Evolutionary conservation across 1,140 invertebrate species (phyloP), one percentile per base, ranked within the genome.

Genomic region (Drosophila carrolli): DNA sequence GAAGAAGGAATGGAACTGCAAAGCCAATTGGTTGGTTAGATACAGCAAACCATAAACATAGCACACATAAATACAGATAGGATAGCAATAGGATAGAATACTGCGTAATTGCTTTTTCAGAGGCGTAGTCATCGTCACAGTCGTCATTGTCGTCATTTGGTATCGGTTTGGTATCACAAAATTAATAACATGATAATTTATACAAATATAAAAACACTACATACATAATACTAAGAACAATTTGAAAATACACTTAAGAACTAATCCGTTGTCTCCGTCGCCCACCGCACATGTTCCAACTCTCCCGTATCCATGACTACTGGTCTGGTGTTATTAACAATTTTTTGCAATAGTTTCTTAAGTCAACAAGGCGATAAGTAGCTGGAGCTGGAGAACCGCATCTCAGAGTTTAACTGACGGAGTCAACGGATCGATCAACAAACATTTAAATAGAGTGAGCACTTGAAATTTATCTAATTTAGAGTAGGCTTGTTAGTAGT

Each of bases 41-140:
- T 48, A 58, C 59, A 79, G 84, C 83, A 88, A 86, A 81, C 55
- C 66, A 86, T 76, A 71, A 62, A 72, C 56, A 75, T 67, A 83
- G 66, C 75, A 78, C 47, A 78, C 54, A 41, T 38, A 53, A 77
- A 77, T 70, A 75, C 48, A 48, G 47, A 57, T 77, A 53, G 44
- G 43, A 54, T 40, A 65, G 62, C 44, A 38, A 50, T 56, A 62
- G 57, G 32, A 54, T 75, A 70, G 74, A 77, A 77, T 77, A 77
- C 75, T 77, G 75, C 73, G 75, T 70, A 76, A 65, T 77, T 76
- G 72, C 73, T 57, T 76, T 74, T 56, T 62, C 10, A 65, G 46
- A 65, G 51, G 60, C 72, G 46, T 65, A 41, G 70, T 66, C 35
- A 29, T 43, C 27, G 48, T 41, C 61, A 47, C 37, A 43, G 72